These are phyloP conservation scores for Sylvilagus floridanus DNA, from an alignment of 2,797 vertebrate genomes.

Conservation along the genomic window DNA sequence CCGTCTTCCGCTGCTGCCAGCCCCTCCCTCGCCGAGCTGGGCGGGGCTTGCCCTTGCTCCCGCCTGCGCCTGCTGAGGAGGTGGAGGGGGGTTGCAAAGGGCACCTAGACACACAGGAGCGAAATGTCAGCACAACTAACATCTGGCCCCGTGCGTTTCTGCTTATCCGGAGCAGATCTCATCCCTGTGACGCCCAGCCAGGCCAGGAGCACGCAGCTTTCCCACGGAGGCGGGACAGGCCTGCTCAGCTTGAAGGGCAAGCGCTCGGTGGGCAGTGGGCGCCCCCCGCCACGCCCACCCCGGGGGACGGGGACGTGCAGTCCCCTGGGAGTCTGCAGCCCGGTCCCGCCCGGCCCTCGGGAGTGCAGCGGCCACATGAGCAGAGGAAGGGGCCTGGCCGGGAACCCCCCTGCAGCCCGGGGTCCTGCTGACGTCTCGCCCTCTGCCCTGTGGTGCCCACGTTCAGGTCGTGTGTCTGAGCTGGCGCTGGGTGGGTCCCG, in stretches of 20 bases:
- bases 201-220: neutral
- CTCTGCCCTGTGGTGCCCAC: rapidly evolving
- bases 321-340: too few species aligned
- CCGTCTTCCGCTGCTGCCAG: neutral
- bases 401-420: rapidly evolving
- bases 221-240: rapidly evolving
- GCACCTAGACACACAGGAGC: neutral
- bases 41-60: neutral
- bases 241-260: rapidly evolving
- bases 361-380: neutral
- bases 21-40: rapidly evolving
- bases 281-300: too few species aligned
- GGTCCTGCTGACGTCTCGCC: rapidly evolving
- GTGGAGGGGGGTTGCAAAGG: neutral
- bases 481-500: too few species aligned
- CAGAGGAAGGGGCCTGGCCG: rapidly evolving
- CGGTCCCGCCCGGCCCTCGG: neutral
- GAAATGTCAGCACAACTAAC: neutral
- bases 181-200: neutral
- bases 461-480: too few species aligned
- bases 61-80: neutral
- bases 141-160: rapidly evolving
- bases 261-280: too few species aligned
- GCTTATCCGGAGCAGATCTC: neutral
- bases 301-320: too few species aligned